Percentiles rank a stretch among this genome's conserved stretches.
phyloP scores from a whole-genome alignment of 2,113 vertebrate genomes.

The Glareola pratincola region DNA sequence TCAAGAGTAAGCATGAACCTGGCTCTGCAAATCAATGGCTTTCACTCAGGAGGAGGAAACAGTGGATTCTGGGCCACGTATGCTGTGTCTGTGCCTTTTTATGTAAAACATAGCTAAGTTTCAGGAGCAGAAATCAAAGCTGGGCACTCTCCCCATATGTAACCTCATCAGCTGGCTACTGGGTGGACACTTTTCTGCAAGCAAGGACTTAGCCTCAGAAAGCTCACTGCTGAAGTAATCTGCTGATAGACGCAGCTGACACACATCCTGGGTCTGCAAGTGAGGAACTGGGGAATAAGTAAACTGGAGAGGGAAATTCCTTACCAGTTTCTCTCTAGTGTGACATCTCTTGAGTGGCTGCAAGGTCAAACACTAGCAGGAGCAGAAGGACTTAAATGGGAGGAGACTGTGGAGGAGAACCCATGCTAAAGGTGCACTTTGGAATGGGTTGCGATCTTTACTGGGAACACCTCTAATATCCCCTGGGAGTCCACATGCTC shows the following conservation, averaged over 20 bases:
- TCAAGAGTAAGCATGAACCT: neutral
- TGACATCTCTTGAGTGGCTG: neutral
- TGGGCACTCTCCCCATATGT: neutral
- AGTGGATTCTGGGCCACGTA: rapidly evolving
- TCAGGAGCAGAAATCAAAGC: neutral
- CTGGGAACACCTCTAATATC: neutral
- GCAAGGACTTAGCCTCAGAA: neutral
- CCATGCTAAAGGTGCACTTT: rapidly evolving
- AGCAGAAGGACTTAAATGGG: neutral
- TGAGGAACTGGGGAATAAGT: neutral
- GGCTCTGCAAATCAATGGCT: neutral
- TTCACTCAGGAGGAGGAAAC: neutral
- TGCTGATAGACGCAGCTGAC: neutral
- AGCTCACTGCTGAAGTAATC: neutral
- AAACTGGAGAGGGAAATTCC: neutral
- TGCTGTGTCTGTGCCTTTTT: rapidly evolving
- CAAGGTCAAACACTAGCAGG: neutral
- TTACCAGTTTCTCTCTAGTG: neutral
- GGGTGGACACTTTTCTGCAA: neutral
- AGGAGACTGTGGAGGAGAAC: neutral
- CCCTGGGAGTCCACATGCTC: neutral
- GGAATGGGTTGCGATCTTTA: neutral
- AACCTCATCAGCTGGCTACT: neutral
- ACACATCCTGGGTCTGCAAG: neutral
- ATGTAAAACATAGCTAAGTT: neutral